Percentiles rank a stretch among this genome's conserved stretches.
phyloP scores from a whole-genome alignment of 2,113 vertebrate genomes.

The Podocnemis expansa region DNA sequence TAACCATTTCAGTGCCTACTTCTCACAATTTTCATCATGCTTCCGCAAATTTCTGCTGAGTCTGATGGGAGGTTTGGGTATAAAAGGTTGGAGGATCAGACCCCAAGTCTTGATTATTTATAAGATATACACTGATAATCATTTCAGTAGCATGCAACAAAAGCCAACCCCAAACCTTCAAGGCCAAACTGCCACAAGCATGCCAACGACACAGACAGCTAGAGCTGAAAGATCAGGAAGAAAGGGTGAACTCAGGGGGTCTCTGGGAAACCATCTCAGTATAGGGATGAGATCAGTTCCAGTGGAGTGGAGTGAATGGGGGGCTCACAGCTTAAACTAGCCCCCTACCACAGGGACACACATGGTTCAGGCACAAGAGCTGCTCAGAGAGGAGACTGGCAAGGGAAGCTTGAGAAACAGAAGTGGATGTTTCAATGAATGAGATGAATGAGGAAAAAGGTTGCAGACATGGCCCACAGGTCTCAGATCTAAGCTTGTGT shows the following conservation, averaged over 20 bases:
- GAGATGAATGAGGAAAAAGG: not conserved
- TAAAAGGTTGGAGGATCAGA: not conserved
- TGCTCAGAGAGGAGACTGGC: not conserved
- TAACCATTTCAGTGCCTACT: not conserved
- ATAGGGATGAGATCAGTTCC: not conserved
- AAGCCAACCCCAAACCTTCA: not conserved
- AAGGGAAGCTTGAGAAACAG: not conserved
- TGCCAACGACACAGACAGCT: not conserved
- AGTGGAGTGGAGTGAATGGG: not conserved
- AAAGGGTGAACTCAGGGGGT: not conserved
- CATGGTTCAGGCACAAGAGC: not conserved
- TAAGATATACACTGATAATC: not conserved
- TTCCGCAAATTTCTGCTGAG: not conserved
- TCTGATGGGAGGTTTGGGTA: not conserved
- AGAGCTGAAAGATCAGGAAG: not conserved
- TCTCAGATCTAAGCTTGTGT: not conserved
- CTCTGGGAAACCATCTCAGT: not conserved
- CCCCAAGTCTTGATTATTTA: not conserved
- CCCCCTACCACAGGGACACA: not conserved
- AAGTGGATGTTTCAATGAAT: not conserved
- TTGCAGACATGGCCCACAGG: not conserved
- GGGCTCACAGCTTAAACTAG: not conserved
- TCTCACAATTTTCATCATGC: not conserved
- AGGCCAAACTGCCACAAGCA: not conserved
- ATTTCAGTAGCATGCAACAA: fast-evolving